Evolutionary conservation across 2,797 vertebrate genomes (phyloP).

Genomic region (Pteropus rufus): DNA sequence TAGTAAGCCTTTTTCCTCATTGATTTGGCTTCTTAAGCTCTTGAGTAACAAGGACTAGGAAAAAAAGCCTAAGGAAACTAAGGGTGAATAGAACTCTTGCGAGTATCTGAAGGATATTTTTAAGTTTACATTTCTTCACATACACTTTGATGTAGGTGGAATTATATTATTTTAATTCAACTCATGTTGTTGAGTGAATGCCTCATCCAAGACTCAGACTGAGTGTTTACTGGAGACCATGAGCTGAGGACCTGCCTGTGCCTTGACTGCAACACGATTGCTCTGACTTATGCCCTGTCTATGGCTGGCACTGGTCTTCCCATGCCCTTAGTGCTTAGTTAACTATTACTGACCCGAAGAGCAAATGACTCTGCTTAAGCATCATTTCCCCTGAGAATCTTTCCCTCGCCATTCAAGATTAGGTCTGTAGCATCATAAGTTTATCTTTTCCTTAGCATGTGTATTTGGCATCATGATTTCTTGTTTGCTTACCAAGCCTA

Average conservation of each 20-base stretch:
- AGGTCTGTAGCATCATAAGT: background rate
- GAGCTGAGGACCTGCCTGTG: background rate
- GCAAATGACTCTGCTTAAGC: background rate
- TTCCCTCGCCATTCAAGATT: background rate
- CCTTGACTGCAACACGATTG: background rate
- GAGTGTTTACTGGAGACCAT: background rate
- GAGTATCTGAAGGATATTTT: constrained; percentile 14
- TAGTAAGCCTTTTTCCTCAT: background rate
- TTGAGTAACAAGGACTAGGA: constrained; percentile 12
- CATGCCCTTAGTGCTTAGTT: background rate
- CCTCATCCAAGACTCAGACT: background rate
- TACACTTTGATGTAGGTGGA: constrained; percentile 13
- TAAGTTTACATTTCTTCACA: background rate
- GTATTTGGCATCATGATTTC: background rate
- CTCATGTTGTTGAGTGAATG: background rate
- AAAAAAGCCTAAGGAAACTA: background rate
- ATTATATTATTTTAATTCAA: background rate
- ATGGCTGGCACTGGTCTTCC: background rate
- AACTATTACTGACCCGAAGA: background rate
- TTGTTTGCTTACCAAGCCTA: background rate
- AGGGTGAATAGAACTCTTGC: constrained; percentile 41
- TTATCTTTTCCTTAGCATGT: background rate
- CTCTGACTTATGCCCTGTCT: background rate
- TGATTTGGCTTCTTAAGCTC: constrained; percentile 50
- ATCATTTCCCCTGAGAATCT: background rate